A percentile compares a stretch with the other conserved stretches of the same genome.
These are phyloP conservation scores for Catalaphyllia jardinei DNA, from an alignment of 64 coral and sea anemone species.

Conservation along the genomic window DNA sequence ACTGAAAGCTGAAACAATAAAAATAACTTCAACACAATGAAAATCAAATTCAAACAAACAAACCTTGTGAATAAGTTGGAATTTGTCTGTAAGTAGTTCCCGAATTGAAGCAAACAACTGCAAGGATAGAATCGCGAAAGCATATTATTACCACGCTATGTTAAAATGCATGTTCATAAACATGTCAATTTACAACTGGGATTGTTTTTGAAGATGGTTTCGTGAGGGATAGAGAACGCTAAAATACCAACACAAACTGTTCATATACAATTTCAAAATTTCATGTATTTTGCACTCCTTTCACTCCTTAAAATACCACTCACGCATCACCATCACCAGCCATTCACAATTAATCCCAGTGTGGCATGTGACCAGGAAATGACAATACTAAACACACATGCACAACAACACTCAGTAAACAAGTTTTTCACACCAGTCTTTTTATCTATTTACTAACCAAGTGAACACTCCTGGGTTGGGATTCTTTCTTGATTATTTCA, in stretches of 20 bases:
- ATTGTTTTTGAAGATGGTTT: too few species aligned
- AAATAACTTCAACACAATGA: background rate
- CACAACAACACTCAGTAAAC: background rate
- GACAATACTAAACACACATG: too few species aligned
- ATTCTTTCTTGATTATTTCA: constrained; percentile 35
- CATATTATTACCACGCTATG: background rate
- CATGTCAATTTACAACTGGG: background rate
- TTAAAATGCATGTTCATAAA: background rate
- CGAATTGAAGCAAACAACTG: constrained; percentile 65
- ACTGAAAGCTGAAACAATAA: background rate
- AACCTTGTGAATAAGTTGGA: constrained; percentile 73
- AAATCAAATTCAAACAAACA: background rate
- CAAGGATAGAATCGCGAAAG: background rate
- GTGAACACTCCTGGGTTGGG: constrained; percentile 26
- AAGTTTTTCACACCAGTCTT: background rate
- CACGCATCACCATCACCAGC: too few species aligned
- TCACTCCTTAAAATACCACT: too few species aligned
- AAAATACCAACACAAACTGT: too few species aligned
- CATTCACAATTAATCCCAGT: too few species aligned
- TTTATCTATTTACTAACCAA: constrained; percentile 4
- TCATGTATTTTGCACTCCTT: too few species aligned
- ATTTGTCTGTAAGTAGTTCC: constrained; percentile 74
- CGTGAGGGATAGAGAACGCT: too few species aligned
- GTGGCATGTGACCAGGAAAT: too few species aligned
- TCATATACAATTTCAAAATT: too few species aligned